phyloP scores from a whole-genome alignment of 2,113 vertebrate species.

The Myrmecobius fasciatus region DNA sequence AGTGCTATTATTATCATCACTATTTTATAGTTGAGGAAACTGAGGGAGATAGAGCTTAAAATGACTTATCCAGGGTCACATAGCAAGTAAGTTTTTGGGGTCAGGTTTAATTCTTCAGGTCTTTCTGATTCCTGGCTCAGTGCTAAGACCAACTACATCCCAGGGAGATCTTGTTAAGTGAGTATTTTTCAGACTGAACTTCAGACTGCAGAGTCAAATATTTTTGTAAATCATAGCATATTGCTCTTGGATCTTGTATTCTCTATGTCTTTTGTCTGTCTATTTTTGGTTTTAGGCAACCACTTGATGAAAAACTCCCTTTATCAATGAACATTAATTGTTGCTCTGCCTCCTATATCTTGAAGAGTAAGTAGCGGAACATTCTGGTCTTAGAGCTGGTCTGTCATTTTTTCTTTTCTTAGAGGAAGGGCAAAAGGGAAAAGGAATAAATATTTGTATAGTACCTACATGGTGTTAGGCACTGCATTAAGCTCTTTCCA shows the following conservation, averaged over 20 bases:
- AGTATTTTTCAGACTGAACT: background rate
- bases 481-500: background rate
- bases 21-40: background rate
- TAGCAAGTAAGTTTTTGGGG: background rate
- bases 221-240: background rate
- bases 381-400: background rate
- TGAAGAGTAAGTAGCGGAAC: background rate
- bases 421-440: background rate
- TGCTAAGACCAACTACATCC: background rate
- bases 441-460: background rate
- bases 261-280: background rate
- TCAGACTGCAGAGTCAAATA: background rate
- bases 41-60: background rate
- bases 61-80: background rate
- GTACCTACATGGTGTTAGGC: background rate
- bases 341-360: background rate
- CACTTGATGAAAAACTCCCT: background rate
- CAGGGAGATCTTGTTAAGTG: background rate
- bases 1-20: background rate
- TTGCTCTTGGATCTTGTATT: background rate
- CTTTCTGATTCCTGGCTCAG: background rate
- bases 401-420: background rate
- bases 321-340: background rate
- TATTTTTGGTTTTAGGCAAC: background rate
- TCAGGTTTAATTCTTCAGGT: background rate